Evolutionary conservation across 2,888 invertebrate species (phyloP).

Genomic region (Cybosia mesomella): DNA sequence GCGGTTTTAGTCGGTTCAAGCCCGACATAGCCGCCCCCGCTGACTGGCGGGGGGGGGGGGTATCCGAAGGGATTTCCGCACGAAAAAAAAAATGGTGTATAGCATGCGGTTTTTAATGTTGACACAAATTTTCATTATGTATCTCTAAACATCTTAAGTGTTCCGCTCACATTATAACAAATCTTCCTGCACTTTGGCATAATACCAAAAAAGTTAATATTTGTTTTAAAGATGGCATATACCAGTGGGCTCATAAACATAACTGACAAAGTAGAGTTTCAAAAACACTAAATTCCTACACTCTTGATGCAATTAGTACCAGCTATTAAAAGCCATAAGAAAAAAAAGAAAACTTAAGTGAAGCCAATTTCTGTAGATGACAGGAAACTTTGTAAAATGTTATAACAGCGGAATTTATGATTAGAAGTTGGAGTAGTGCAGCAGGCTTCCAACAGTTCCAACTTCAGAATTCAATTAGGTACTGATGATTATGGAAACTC

Average conservation of each 20-base stretch:
- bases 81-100: too few species aligned
- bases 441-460: constrained; percentile 53
- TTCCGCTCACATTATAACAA: constrained; percentile 37
- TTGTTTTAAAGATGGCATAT: constrained; percentile 49
- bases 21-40: too few species aligned
- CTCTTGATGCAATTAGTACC: constrained; percentile 56
- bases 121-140: constrained; percentile 36
- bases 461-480: constrained; percentile 67
- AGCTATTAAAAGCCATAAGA: constrained; percentile 52
- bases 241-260: constrained; percentile 49
- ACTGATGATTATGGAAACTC: constrained; percentile 55
- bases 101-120: constrained; percentile 24
- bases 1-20: too few species aligned
- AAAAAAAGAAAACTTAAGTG: constrained; percentile 61
- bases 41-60: too few species aligned
- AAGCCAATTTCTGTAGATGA: constrained; percentile 72
- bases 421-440: constrained; percentile 65
- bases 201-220: constrained; percentile 50
- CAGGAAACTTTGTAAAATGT: constrained; percentile 74
- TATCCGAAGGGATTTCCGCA: too few species aligned
- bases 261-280: constrained; percentile 43
- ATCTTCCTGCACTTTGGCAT: constrained; percentile 53
- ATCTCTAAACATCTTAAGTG: constrained; percentile 38
- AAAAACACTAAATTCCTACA: constrained; percentile 55
- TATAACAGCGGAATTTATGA: constrained; percentile 73